Conservation (phyloP, 2,888 invertebrate species). For the Laspeyria flexula region DNA sequence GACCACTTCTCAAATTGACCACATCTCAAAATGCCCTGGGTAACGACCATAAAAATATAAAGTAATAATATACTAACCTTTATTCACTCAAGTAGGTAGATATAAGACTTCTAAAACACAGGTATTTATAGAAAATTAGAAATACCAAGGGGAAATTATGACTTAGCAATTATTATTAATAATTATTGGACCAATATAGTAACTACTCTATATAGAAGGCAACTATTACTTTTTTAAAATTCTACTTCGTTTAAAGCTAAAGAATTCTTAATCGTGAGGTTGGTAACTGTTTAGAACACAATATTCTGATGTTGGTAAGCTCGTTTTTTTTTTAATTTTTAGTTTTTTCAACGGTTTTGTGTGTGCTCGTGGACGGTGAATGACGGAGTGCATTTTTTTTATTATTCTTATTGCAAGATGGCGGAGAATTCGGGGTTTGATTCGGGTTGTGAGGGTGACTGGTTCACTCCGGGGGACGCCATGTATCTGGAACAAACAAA, state of each 20-base stretch:
- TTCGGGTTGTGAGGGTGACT: constrained; percentile 38
- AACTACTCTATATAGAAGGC: constrained; percentile 75
- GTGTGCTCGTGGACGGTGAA: constrained; percentile 63
- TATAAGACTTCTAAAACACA: constrained; percentile 52
- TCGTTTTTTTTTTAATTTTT: constrained; percentile 76
- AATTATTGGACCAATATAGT: constrained; percentile 76
- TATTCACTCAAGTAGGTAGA: constrained; percentile 35
- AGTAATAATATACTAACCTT: constrained; percentile 50
- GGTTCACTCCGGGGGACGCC: constrained; percentile 55
- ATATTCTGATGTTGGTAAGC: constrained; percentile 64
- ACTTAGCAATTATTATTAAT: constrained; percentile 55
- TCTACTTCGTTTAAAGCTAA: constrained; percentile 54
- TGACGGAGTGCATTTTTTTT: constrained; percentile 71
- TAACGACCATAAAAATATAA: background rate
- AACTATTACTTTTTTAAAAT: constrained; percentile 65
- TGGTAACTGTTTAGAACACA: constrained; percentile 62
- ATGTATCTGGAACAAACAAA: constrained; percentile 67
- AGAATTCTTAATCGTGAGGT: constrained; percentile 22
- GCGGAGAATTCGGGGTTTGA: constrained; percentile 35
- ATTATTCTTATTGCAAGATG: constrained; percentile 43
- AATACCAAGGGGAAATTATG: constrained; percentile 48
- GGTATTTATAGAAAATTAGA: constrained; percentile 25
- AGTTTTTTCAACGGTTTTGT: constrained; percentile 58
- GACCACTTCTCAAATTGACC: too few species aligned
- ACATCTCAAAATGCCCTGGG: too few species aligned